phyloP scores from a whole-genome alignment of 1,140 invertebrate species.

The Apolygus lucorum region DNA sequence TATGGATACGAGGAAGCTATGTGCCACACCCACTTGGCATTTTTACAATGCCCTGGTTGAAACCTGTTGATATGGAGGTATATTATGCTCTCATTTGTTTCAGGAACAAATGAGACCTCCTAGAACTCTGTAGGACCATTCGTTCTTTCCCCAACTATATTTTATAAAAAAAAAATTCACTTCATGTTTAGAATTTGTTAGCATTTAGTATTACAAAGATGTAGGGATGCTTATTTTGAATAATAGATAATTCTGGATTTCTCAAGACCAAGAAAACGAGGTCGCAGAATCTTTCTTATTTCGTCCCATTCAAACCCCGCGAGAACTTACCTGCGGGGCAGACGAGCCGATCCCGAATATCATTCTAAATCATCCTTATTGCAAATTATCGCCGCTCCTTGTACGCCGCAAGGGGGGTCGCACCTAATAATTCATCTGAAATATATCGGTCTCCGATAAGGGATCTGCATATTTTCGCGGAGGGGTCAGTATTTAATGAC shows the following conservation, averaged over 20 bases:
- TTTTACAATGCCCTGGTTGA: too few species aligned
- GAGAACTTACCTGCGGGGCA: not conserved
- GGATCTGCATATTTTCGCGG: not conserved
- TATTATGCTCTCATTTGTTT: too few species aligned
- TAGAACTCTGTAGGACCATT: too few species aligned
- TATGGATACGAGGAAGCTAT: too few species aligned
- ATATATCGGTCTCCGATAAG: slow-evolving; percentile 6
- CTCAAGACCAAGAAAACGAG: not conserved
- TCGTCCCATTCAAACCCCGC: not conserved
- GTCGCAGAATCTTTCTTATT: not conserved
- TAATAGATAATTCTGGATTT: not conserved
- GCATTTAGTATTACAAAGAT: not conserved
- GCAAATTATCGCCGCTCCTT: not conserved
- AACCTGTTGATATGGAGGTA: too few species aligned
- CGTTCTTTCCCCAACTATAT: too few species aligned
- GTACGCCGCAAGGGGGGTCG: not conserved
- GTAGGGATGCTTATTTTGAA: not conserved
- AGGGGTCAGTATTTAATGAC: too few species aligned
- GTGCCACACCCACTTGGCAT: too few species aligned
- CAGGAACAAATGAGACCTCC: too few species aligned
- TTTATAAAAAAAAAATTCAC: too few species aligned
- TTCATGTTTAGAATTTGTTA: too few species aligned
- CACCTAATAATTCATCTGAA: slow-evolving; percentile 1
- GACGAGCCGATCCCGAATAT: not conserved
- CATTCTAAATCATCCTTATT: not conserved